Conservation (phyloP, 2,888 invertebrate genomes). For the Cotesia congregata region DNA sequence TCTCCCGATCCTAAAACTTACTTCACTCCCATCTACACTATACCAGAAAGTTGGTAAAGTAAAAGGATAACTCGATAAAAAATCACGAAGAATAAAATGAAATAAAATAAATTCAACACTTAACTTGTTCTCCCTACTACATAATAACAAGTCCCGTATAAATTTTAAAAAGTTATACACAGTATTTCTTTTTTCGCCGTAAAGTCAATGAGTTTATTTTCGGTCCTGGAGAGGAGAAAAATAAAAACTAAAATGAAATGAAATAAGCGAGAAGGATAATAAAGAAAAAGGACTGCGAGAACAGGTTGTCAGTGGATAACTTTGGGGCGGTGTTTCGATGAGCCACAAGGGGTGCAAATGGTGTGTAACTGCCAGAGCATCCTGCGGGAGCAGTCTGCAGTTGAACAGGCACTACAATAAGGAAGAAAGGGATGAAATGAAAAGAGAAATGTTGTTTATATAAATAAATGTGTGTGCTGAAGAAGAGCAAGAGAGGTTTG, state of each 20-base stretch:
- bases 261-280: background rate
- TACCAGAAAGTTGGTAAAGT: background rate
- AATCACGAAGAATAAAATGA: background rate
- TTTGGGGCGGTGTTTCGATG: conserved; percentile 26
- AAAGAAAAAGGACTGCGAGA: conserved; percentile 15
- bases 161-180: background rate
- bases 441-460: conserved; percentile 3
- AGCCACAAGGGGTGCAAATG: conserved; percentile 36
- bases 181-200: background rate
- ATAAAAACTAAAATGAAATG: background rate
- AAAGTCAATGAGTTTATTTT: background rate
- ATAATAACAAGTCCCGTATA: background rate
- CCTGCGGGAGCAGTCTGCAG: conserved; percentile 35
- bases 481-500: conserved; percentile 1
- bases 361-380: conserved; percentile 33
- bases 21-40: background rate
- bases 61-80: background rate
- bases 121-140: background rate
- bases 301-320: conserved; percentile 28
- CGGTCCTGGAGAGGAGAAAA: background rate
- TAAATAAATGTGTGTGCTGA: background rate
- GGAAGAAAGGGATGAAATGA: conserved; percentile 7
- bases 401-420: conserved; percentile 12
- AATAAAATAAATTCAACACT: conserved; percentile 9
- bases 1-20: background rate